Base-by-base conservation (phyloP, 2,113 vertebrate genomes). In the Clarias magur region DNA sequence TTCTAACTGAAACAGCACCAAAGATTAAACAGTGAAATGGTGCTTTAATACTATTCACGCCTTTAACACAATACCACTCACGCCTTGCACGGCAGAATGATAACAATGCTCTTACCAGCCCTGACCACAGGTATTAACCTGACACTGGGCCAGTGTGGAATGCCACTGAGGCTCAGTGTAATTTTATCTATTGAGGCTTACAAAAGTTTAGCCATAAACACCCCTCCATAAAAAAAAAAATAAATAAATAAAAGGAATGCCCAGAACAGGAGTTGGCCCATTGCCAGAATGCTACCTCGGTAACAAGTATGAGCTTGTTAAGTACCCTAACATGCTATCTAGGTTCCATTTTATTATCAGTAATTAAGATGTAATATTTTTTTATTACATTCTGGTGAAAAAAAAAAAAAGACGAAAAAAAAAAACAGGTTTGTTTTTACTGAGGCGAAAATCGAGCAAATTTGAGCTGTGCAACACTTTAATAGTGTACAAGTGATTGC, bases 171-270 rank as follows among this genome's bases (percentile, higher is more conserved):
- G 16, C 54, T 1, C 25, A 80, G 78, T 19, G 56, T 60, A 59
- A 80, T 80, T 80, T 60, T 80, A 80, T 80, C 78, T 19, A 80
- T 80, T 10, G 56, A 80, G 78, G 16, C 56, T 80, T 30, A 80
- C 9, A 11, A 80, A 79, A 38, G 15, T 56, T 56, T 4, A 79
- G 53, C 9, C 54, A 10, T 13, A 12, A 78, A 62, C 56, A 81
- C 3, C 42, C 30, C 25, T 3, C 12, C 7, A 16, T n/a, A 9
- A 48, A 48, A 48, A 48, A 48, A 48, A 48, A 42, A 42, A 6
- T 0, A 8, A 48, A 48, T 38, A 38, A 38, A 38, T 0, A 8
- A 78, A 54, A 54, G 11, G 13, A 48, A 78, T 8, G 21, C 42
- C 21, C 11, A 75, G 23, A 54, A 54, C 15, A 54, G 48, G 8